A percentile compares a stretch with the other conserved stretches of the same genome.
Conservation (phyloP, 2,113 vertebrate genomes). For the Phylloscopus whistleri region DNA sequence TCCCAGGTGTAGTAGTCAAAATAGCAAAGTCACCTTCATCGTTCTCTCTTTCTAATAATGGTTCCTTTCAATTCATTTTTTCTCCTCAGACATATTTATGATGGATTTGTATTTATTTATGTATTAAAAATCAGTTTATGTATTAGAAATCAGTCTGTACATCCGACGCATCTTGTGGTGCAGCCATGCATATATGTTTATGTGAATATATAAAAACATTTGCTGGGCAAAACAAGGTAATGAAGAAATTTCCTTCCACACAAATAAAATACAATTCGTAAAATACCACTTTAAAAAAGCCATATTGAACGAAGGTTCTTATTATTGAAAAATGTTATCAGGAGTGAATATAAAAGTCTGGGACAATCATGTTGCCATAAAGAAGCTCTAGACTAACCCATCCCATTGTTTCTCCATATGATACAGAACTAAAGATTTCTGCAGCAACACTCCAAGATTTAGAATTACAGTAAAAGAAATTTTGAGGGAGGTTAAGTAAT, state of each 20-base stretch:
- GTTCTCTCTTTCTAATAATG: neutral
- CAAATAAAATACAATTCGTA: neutral
- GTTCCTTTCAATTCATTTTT: neutral
- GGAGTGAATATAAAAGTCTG: neutral
- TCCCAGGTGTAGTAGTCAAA: conserved; percentile 45
- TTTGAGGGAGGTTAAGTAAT: neutral
- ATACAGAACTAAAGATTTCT: neutral
- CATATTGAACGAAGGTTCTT: neutral
- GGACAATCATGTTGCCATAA: neutral
- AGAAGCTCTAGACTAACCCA: neutral
- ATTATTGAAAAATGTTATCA: neutral
- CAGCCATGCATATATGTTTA: neutral
- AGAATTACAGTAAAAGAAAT: neutral
- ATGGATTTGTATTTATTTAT: neutral
- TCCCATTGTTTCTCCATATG: neutral
- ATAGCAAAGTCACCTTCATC: conserved; percentile 50
- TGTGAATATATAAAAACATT: neutral
- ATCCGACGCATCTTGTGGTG: neutral
- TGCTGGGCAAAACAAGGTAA: neutral
- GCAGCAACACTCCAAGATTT: neutral
- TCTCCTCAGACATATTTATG: neutral
- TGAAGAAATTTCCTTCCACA: neutral
- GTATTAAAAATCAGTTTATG: neutral
- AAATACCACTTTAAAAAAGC: neutral
- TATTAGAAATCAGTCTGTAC: neutral